phyloP scores from a whole-genome alignment of 1,140 invertebrate genomes.

The Bombyx mori region DNA sequence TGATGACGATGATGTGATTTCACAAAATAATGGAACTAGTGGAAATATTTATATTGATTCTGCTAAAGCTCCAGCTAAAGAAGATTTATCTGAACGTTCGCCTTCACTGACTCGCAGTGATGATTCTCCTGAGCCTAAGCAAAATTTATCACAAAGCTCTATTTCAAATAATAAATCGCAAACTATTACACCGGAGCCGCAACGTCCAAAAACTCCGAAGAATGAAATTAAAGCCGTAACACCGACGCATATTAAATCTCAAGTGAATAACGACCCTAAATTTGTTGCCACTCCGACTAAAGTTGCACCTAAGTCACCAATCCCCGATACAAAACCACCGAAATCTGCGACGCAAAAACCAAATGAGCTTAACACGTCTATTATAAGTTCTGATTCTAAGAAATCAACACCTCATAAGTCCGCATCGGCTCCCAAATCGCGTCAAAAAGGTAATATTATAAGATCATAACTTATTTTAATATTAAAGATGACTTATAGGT shows the following conservation, averaged over 20 bases:
- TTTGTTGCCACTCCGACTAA: slow-evolving; percentile 25
- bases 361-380: slow-evolving; percentile 37
- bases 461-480: not conserved
- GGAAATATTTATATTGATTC: slow-evolving; percentile 24
- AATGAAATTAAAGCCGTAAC: slow-evolving; percentile 31
- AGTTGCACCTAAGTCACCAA: slow-evolving; percentile 38
- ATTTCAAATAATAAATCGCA: slow-evolving; percentile 37
- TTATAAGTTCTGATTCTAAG: slow-evolving; percentile 36
- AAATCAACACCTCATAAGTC: slow-evolving; percentile 52
- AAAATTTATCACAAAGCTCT: slow-evolving; percentile 31
- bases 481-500: not conserved
- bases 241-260: slow-evolving; percentile 15
- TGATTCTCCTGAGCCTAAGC: slow-evolving; percentile 64
- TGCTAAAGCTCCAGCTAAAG: slow-evolving; percentile 32
- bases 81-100: slow-evolving; percentile 57
- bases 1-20: slow-evolving; percentile 62
- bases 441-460: slow-evolving; percentile 51
- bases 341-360: slow-evolving; percentile 28
- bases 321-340: slow-evolving; percentile 31
- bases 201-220: slow-evolving; percentile 59
- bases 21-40: slow-evolving; percentile 40
- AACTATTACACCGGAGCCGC: slow-evolving; percentile 41
- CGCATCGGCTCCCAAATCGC: slow-evolving; percentile 46
- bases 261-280: slow-evolving; percentile 26
- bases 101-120: slow-evolving; percentile 67